Evolutionary conservation across 2,888 invertebrate genomes (phyloP).

Genomic region (Odontomyia ornata): DNA sequence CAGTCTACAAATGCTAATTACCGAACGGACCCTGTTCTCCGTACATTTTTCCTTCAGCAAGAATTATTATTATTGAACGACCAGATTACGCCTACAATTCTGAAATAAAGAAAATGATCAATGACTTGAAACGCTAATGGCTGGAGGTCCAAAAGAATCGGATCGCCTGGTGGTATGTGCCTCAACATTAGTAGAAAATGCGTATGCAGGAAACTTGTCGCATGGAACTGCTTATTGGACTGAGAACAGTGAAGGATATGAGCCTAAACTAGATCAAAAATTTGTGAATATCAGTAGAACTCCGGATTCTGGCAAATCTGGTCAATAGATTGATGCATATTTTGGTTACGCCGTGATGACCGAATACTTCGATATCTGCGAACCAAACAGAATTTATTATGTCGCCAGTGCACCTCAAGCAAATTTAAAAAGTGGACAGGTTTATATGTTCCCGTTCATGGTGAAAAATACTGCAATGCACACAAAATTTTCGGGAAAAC

Average conservation of each 20-base stretch:
- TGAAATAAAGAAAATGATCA: slow-evolving; percentile 63
- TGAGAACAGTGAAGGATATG: slow-evolving; percentile 57
- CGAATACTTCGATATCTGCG: slow-evolving; percentile 59
- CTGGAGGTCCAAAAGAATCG: slow-evolving; percentile 62
- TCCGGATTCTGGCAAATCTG: slow-evolving; percentile 57
- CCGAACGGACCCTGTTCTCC: no score
- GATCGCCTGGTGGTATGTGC: slow-evolving; percentile 65
- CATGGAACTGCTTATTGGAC: slow-evolving; percentile 65
- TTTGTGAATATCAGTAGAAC: slow-evolving; percentile 55
- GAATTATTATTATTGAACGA: slow-evolving; percentile 57
- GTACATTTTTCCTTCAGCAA: slow-evolving; percentile 61
- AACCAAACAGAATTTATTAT: slow-evolving; percentile 57
- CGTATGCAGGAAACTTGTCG: slow-evolving; percentile 58
- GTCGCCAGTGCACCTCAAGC: slow-evolving; percentile 64
- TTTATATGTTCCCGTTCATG: slow-evolving; percentile 59
- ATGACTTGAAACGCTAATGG: slow-evolving; percentile 67
- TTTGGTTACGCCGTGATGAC: slow-evolving; percentile 63
- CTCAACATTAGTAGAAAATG: slow-evolving; percentile 59
- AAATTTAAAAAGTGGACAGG: slow-evolving; percentile 62
- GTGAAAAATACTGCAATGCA: slow-evolving; percentile 55
- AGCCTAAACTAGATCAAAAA: slow-evolving; percentile 55
- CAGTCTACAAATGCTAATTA: slow-evolving; percentile 67
- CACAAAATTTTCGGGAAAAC: slow-evolving; percentile 63
- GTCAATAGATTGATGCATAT: slow-evolving; percentile 61
- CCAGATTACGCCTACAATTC: slow-evolving; percentile 59